Base-by-base conservation (phyloP, 2,113 vertebrate species). In the Lycaon pictus region DNA sequence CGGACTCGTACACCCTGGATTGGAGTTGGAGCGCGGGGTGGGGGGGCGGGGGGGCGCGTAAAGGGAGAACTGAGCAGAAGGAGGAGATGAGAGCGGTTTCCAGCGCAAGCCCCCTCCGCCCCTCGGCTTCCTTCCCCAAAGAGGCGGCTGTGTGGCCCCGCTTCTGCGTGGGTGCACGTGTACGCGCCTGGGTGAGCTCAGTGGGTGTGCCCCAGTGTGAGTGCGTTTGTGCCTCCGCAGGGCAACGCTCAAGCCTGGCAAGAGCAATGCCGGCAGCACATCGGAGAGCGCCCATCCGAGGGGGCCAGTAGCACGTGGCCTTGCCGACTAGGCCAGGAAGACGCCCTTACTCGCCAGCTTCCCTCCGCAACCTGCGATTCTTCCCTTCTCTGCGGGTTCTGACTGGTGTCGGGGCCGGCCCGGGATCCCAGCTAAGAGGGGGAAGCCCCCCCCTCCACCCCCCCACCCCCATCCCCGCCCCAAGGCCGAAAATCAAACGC, bases 351-450 rank as follows among this genome's bases (percentile, higher is more conserved):
- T 16, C 53, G 65, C 51, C 56, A 23, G 83, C 22, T 27, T 82
- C 35, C 29, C 6, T 8, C 62, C 0, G n/a, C 63, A 48, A 0
- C 7, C 13, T 13, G 55, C 19, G 43, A 8, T 11, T 67, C 85
- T 63, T 12, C 2, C 20, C 6, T 20, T 35, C 67, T 32, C 48
- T 55, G 53, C 27, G 65, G 82, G 23, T 29, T 90, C 81, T 25
- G 23, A 7, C 20, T 35, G 3, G 15, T 25, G 51, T 67, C 16
- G 16, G 29, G 72, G 32, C 8, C 22, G 3, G 32, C 13, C 13
- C 0, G 4, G 9, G 23, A 22, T 4, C n/a, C 2, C 5, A 60
- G 55, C n/a, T 7, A 51, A 32, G 27, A 37, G n/a, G 35, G 13
- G 35, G 13, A 3, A 27, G 29, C 15, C 19, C 7, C 20, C 4